Evolutionary conservation across 2,888 invertebrate genomes (phyloP), one percentile per base, ranked within the genome.

Genomic region (Hypsopygia costalis): DNA sequence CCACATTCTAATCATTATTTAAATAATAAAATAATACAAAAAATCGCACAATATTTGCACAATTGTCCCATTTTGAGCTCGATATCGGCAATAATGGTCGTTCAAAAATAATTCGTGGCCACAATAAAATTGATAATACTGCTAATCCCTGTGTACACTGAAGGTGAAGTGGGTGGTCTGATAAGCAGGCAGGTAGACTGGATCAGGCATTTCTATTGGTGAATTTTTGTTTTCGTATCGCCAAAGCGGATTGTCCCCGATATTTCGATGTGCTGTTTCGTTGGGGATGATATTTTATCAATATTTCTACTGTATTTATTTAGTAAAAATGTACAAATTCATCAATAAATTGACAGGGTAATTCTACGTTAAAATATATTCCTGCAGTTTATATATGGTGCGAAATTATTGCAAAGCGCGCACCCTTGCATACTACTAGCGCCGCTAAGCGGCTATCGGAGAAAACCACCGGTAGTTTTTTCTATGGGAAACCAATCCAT

Each of bases 131-230:
- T 81, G 85, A 85, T 85, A 83, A 81, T 77, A 58, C 58, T 58
- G 61, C 67, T 81, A 80, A 85, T 83, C 83, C 80, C 68, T 86
- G 70, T 86, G 85, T 81, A 67, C 83, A 81, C 55, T 77, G 71
- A 69, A 70, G 71, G 80, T 86, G 74, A 80, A 85, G 85, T 85
- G 85, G 75, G 66, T 69, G 62, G 44, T 52, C 62, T 58, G 86
- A 86, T 86, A 86, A 86, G 79, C 56, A 49, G 55, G 52, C 66
- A 75, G 68, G 69, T 72, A 71, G 60, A 74, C 66, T 48, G 53
- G 70, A 62, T 65, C 49, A 62, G 56, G 46, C 58, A 69, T 75
- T 77, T 71, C 65, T 70, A 78, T 78, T 77, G 73, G 74, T 64
- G 58, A 69, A 62, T 72, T 66, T 69, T 69, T 54, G 52, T 46